phyloP scores from a whole-genome alignment of 2,888 invertebrate genomes.

The Ganaspis brasiliensis region DNA sequence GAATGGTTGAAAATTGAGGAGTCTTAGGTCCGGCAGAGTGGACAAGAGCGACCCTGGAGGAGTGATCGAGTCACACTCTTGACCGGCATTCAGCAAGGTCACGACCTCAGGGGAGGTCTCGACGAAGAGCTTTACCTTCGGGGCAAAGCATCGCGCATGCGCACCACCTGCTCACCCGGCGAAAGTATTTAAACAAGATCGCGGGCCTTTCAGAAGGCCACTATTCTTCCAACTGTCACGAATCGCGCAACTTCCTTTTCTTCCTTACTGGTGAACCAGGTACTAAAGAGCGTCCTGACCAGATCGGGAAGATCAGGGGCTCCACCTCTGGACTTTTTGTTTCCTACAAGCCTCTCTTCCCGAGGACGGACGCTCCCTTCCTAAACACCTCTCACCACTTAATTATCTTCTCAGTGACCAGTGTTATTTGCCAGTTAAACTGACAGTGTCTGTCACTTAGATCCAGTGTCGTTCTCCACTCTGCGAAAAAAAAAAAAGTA shows the following conservation, averaged over 20 bases:
- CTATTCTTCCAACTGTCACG: constrained; percentile 73
- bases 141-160: constrained; percentile 70
- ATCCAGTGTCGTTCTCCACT: constrained; percentile 17
- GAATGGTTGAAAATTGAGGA: constrained; percentile 15
- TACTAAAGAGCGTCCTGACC: constrained; percentile 35
- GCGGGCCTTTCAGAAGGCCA: constrained; percentile 75
- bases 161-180: constrained; percentile 63
- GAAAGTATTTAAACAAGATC: constrained; percentile 78
- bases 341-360: constrained; percentile 31
- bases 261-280: constrained; percentile 51
- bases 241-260: constrained; percentile 68
- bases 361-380: constrained; percentile 36
- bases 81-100: constrained; percentile 77
- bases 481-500: neutral
- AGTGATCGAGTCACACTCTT: constrained; percentile 68
- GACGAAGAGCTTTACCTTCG: constrained; percentile 60
- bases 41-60: constrained; percentile 47
- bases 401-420: constrained; percentile 51
- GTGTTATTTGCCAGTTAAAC: constrained; percentile 32
- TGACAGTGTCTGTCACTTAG: constrained; percentile 13
- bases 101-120: constrained; percentile 73
- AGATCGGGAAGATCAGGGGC: constrained; percentile 57
- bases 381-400: constrained; percentile 48
- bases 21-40: constrained; percentile 30
- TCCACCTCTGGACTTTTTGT: constrained; percentile 41